phyloP scores from a whole-genome alignment of 2,888 invertebrate species.

The Copidosoma aretas region DNA sequence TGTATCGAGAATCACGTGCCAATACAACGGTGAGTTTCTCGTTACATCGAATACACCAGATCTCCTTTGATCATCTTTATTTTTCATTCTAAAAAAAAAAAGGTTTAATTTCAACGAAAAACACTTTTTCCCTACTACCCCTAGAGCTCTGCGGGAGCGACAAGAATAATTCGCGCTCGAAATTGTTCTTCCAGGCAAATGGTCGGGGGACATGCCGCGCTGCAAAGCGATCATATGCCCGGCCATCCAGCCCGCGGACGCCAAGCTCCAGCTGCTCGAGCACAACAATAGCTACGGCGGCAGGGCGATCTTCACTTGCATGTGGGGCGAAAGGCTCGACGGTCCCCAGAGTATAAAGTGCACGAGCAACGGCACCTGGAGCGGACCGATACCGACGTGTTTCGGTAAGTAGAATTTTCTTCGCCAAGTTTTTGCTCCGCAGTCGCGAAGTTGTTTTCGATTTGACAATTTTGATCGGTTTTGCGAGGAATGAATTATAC shows the following conservation, averaged over 20 bases:
- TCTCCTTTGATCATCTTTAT: too few relatives aligned
- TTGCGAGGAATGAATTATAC: too few relatives aligned
- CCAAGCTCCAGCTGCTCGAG: slow-evolving; percentile 77
- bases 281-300: slow-evolving; percentile 84
- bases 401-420: slow-evolving; percentile 65
- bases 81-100: too few relatives aligned
- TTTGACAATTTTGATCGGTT: too few relatives aligned
- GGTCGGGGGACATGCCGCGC: slow-evolving; percentile 77
- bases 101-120: too few relatives aligned
- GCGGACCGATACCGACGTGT: slow-evolving; percentile 78
- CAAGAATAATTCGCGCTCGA: too few relatives aligned
- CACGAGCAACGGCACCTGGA: slow-evolving; percentile 81
- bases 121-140: too few relatives aligned
- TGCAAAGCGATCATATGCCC: slow-evolving; percentile 84
- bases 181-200: slow-evolving; percentile 67
- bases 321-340: slow-evolving; percentile 81
- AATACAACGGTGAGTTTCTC: slow-evolving; percentile 62
- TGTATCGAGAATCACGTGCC: slow-evolving; percentile 79
- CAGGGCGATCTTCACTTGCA: slow-evolving; percentile 80
- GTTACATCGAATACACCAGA: neutral
- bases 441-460: too few relatives aligned
- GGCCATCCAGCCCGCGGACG: slow-evolving; percentile 71
- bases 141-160: too few relatives aligned
- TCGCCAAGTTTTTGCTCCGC: neutral
- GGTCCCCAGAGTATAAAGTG: slow-evolving; percentile 83